Percentiles rank a stretch among this genome's conserved stretches.
Evolutionary conservation across 1,140 invertebrate genomes (phyloP).

Genomic region (Colletes latitarsis): DNA sequence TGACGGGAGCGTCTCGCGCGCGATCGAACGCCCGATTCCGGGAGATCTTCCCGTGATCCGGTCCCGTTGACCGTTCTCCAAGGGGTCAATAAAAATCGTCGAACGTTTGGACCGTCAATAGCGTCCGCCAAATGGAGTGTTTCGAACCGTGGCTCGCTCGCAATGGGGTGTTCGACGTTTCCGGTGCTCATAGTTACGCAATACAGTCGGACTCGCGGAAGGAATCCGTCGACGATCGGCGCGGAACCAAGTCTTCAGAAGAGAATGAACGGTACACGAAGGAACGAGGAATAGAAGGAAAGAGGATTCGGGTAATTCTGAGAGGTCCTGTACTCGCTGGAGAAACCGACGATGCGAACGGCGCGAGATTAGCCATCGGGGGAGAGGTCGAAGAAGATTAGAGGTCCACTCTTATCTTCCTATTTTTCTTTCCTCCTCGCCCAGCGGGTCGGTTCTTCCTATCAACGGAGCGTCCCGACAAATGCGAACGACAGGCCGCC

Average conservation of each 20-base stretch:
- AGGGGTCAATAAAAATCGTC: slow-evolving; percentile 42
- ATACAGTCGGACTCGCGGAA: background rate
- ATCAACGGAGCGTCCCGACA: slow-evolving; percentile 2
- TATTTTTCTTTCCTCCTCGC: background rate
- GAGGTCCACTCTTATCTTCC: slow-evolving; percentile 4
- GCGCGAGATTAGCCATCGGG: slow-evolving; percentile 11
- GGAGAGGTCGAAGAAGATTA: slow-evolving; percentile 4
- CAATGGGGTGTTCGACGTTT: background rate
- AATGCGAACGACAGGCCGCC: slow-evolving; percentile 22
- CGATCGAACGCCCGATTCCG: slow-evolving; percentile 43
- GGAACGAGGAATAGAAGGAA: background rate
- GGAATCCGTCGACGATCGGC: slow-evolving; percentile 23
- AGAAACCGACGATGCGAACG: background rate
- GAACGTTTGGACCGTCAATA: background rate
- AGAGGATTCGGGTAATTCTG: background rate
- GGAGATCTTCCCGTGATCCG: slow-evolving; percentile 24
- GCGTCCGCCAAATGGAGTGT: slow-evolving; percentile 22
- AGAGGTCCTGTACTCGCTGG: no score
- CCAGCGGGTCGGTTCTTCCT: background rate
- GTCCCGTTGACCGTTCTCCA: slow-evolving; percentile 23
- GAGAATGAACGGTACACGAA: no score
- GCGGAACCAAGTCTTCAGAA: background rate
- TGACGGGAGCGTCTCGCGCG: slow-evolving; percentile 41
- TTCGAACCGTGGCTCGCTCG: slow-evolving; percentile 6
- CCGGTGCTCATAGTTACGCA: background rate